Evolutionary conservation across 2,888 invertebrate species (phyloP).

Genomic region (Lathronympha strigana): DNA sequence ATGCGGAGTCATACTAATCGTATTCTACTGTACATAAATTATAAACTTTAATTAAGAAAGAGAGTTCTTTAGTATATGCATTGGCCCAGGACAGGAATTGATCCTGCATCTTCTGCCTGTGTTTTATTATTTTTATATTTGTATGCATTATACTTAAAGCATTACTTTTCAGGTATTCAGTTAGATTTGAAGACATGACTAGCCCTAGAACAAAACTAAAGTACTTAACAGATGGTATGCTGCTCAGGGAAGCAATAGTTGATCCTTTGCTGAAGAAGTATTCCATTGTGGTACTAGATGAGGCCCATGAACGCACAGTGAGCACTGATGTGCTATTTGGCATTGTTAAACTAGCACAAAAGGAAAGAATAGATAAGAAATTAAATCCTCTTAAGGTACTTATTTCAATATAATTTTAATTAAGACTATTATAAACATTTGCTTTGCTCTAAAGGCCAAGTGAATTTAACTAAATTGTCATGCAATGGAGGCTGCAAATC

Average conservation of each 20-base stretch:
- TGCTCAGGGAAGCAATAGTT: conserved; percentile 94
- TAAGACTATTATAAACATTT: no score
- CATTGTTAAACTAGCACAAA: conserved; percentile 94
- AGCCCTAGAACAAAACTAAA: conserved; percentile 92
- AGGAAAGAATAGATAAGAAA: conserved; percentile 85
- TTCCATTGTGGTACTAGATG: conserved; percentile 94
- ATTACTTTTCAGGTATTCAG: conserved; percentile 85
- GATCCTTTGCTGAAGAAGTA: conserved; percentile 91
- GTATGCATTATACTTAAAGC: not conserved
- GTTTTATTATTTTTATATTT: not conserved
- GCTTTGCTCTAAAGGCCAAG: not conserved
- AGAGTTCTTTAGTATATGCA: no score
- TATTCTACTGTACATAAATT: no score
- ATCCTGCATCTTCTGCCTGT: no score
- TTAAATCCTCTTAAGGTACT: conserved; percentile 86
- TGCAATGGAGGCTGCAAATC: no score
- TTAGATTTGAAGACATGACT: conserved; percentile 96
- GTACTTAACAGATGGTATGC: conserved; percentile 97
- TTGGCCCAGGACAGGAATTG: no score
- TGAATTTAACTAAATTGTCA: no score
- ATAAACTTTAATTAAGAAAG: no score
- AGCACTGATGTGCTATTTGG: conserved; percentile 97
- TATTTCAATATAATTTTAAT: not conserved
- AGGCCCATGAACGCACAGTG: conserved; percentile 97
- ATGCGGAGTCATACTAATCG: no score